Conservation (phyloP, 2,113 vertebrate species). For the Equus quagga region DNA sequence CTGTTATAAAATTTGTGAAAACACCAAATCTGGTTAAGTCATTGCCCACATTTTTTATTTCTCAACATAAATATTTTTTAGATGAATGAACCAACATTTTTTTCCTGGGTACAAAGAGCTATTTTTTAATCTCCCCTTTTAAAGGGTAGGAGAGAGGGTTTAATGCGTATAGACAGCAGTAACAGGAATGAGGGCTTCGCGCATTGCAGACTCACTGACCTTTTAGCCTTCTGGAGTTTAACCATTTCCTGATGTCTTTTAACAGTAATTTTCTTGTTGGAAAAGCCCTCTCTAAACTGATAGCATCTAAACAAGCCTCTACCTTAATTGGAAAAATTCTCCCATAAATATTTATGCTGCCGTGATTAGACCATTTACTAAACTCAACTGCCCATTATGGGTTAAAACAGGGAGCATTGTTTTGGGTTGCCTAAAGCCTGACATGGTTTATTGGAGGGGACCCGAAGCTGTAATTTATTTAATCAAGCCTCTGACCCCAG, state of each 20-base stretch:
- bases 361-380: slow-evolving; percentile 89
- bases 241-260: slow-evolving; percentile 91
- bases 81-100: slow-evolving; percentile 62
- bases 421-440: slow-evolving; percentile 88
- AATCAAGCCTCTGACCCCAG: slow-evolving; percentile 89
- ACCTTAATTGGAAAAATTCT: slow-evolving; percentile 91
- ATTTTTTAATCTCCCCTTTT: slow-evolving; percentile 61
- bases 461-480: slow-evolving; percentile 89
- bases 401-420: slow-evolving; percentile 90
- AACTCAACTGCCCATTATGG: slow-evolving; percentile 90
- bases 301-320: slow-evolving; percentile 91
- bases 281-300: slow-evolving; percentile 88
- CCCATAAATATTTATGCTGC: slow-evolving; percentile 92
- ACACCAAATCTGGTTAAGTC: slow-evolving; percentile 38
- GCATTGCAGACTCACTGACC: slow-evolving; percentile 87
- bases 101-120: slow-evolving; percentile 62
- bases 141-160: neutral
- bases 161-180: slow-evolving; percentile 65
- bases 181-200: slow-evolving; percentile 80
- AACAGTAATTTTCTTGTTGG: slow-evolving; percentile 90
- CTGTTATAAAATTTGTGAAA: neutral
- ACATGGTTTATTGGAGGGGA: slow-evolving; percentile 88
- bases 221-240: slow-evolving; percentile 88
- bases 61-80: slow-evolving; percentile 74
- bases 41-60: slow-evolving; percentile 69